Percentiles rank a stretch among this genome's conserved stretches.
Conservation (phyloP, 2,888 invertebrate genomes). For the Gortyna flavago region DNA sequence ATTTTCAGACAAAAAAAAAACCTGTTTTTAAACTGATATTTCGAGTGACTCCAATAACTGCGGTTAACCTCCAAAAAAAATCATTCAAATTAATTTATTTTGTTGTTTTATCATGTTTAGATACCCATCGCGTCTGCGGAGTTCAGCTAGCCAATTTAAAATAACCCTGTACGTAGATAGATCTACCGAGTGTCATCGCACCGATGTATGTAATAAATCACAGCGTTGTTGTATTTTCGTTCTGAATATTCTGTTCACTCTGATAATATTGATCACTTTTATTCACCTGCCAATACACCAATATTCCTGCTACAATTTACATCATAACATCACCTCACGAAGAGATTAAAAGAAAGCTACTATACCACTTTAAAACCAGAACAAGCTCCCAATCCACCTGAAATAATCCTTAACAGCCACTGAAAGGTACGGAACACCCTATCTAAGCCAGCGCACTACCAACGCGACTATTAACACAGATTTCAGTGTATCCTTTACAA, state of each 20-base stretch:
- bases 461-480: conserved; percentile 57
- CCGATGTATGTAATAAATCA: not conserved
- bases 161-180: not conserved
- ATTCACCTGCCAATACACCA: not conserved
- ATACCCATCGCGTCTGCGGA: not conserved
- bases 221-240: not conserved
- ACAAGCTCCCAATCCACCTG: conserved; percentile 24
- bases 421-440: conserved; percentile 36
- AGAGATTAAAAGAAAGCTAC: not conserved
- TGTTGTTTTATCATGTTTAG: not conserved
- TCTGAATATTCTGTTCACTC: not conserved
- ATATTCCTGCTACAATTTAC: not conserved
- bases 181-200: not conserved
- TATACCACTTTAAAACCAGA: conserved; percentile 12
- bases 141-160: not conserved
- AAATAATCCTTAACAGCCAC: conserved; percentile 46
- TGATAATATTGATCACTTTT: not conserved
- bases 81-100: not conserved
- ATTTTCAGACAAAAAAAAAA: not conserved
- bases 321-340: not conserved
- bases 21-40: not conserved
- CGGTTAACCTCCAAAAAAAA: not conserved
- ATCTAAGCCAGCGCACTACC: conserved; percentile 40
- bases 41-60: not conserved
- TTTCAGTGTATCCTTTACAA: conserved; percentile 53